Percentiles rank a stretch among this genome's conserved stretches.
Conservation (phyloP, 2,797 vertebrate genomes). For the Dromococcyx pavoninus region DNA sequence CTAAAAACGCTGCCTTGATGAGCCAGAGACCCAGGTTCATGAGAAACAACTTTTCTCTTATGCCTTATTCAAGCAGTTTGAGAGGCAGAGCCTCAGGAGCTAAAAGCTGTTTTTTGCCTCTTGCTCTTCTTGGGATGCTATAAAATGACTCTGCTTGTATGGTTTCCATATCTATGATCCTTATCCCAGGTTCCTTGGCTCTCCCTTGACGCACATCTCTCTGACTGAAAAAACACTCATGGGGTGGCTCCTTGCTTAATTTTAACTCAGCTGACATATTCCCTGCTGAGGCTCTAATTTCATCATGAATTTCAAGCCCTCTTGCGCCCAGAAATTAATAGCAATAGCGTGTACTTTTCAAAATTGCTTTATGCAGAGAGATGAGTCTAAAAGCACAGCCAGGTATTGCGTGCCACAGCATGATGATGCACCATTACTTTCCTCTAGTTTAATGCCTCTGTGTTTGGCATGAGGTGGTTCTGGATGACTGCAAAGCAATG, state of each 20-base stretch:
- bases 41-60: neutral
- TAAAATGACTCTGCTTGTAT: neutral
- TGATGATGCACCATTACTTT: slow-evolving; percentile 31
- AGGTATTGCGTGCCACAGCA: slow-evolving; percentile 30
- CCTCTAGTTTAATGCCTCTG: neutral
- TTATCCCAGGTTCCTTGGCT: neutral
- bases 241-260: neutral
- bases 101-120: neutral
- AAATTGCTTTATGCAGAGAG: slow-evolving; percentile 35
- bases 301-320: slow-evolving; percentile 27
- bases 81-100: neutral
- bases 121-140: neutral
- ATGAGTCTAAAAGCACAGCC: slow-evolving; percentile 15
- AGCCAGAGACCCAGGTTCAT: neutral
- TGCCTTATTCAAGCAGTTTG: fast-evolving
- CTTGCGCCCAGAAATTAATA: slow-evolving; percentile 1
- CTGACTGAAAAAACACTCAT: neutral
- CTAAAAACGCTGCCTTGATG: neutral
- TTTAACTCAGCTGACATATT: slow-evolving; percentile 5
- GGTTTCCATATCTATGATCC: neutral
- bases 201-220: neutral
- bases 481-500: slow-evolving; percentile 17
- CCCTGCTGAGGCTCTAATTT: neutral
- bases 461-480: neutral
- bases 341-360: neutral